phyloP scores from a whole-genome alignment of 1,140 invertebrate genomes.

The Reticulitermes speratus region DNA sequence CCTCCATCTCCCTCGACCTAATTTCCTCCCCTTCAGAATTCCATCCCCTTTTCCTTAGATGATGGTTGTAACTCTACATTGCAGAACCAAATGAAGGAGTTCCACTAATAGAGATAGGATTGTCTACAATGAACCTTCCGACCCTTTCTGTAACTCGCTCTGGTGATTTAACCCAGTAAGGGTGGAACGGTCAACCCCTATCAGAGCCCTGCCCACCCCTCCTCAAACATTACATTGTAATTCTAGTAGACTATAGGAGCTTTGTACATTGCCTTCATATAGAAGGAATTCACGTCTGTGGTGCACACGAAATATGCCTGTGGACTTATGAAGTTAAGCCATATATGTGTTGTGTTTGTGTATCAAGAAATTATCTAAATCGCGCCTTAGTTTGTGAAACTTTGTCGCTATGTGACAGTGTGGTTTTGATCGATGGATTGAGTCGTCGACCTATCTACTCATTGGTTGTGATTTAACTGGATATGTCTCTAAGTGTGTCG shows the following conservation, averaged over 20 bases:
- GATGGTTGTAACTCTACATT: background rate
- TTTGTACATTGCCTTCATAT: background rate
- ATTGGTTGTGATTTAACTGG: too few species aligned
- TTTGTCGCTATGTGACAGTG: too few species aligned
- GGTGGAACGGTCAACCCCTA: constrained; percentile 12
- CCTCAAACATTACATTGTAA: background rate
- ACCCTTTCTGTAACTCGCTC: background rate
- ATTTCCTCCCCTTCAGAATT: constrained; percentile 13
- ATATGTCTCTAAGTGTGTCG: too few species aligned
- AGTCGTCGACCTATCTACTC: too few species aligned
- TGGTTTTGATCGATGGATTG: too few species aligned
- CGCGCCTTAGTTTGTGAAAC: too few species aligned
- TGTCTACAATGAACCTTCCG: background rate
- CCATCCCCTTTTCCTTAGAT: background rate
- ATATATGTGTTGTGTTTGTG: too few species aligned
- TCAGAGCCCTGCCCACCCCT: background rate
- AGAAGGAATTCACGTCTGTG: too few species aligned
- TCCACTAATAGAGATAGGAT: constrained; percentile 18
- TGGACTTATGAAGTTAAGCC: too few species aligned
- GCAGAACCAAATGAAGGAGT: background rate
- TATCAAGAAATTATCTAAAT: too few species aligned
- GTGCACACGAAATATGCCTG: too few species aligned
- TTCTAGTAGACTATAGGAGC: background rate
- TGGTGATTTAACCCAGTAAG: constrained; percentile 1
- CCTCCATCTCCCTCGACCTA: constrained; percentile 12